These are phyloP conservation scores for honey bee (Apis mellifera) DNA, from an alignment of 1,140 invertebrate species.

Conservation along the genomic window DNA sequence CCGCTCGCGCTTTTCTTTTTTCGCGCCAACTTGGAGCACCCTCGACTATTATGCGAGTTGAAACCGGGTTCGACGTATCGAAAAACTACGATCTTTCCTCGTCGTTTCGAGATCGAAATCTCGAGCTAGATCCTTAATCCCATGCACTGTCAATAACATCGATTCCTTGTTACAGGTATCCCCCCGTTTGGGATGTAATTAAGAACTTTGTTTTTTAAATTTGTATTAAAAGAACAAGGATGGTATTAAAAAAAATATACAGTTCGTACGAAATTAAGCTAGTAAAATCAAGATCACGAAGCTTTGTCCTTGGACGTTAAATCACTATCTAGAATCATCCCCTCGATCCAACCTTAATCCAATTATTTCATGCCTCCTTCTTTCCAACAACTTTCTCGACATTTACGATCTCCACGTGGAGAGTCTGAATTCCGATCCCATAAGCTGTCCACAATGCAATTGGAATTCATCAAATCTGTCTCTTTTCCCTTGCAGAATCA, in stretches of 20 bases:
- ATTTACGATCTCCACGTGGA: not conserved
- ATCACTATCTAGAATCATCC: not conserved
- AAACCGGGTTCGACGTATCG: slow-evolving; percentile 18
- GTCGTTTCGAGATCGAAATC: not conserved
- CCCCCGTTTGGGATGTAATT: too few species aligned
- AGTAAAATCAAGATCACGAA: slow-evolving; percentile 20
- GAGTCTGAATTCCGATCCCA: not conserved
- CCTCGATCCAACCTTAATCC: slow-evolving; percentile 26
- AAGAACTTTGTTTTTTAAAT: too few species aligned
- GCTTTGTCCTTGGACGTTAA: slow-evolving; percentile 2
- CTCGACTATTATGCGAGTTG: slow-evolving; percentile 35
- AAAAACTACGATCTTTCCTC: not conserved
- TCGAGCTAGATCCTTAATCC: not conserved
- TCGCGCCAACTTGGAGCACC: slow-evolving; percentile 18
- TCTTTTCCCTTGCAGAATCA: too few species aligned
- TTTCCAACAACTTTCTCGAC: not conserved
- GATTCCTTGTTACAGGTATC: not conserved
- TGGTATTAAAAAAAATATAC: too few species aligned
- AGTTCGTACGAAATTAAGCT: too few species aligned
- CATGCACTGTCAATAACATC: not conserved
- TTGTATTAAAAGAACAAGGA: not conserved
- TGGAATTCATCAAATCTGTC: not conserved
- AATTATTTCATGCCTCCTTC: slow-evolving; percentile 37
- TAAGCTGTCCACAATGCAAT: too few species aligned
- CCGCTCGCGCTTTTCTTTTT: slow-evolving; percentile 28